A percentile compares a stretch with the other conserved stretches of the same genome.
These are phyloP conservation scores for Drosophila lacertosa DNA, from an alignment of 1,140 invertebrate species.

Conservation along the genomic window DNA sequence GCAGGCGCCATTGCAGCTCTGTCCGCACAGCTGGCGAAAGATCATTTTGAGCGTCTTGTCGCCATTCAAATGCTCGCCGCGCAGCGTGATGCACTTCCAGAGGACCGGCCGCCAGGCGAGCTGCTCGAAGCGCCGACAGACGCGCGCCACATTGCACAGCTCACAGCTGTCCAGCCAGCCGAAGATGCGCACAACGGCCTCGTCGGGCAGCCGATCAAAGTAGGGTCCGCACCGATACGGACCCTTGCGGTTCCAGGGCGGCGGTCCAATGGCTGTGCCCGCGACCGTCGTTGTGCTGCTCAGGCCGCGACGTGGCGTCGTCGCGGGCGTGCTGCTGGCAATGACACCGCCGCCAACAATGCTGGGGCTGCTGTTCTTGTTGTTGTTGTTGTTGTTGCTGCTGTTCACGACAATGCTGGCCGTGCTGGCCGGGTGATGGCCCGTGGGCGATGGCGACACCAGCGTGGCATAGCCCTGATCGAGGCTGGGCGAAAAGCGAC, in stretches of 20 bases:
- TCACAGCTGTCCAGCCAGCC: constrained; percentile 91
- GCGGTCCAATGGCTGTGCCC: constrained; percentile 60
- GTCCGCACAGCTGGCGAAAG: constrained; percentile 86
- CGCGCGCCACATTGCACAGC: constrained; percentile 90
- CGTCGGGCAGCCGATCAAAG: constrained; percentile 86
- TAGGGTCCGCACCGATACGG: constrained; percentile 72
- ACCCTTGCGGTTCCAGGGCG: constrained; percentile 79
- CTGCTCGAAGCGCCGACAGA: constrained; percentile 92
- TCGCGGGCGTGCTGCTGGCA: constrained; percentile 69
- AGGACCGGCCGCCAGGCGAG: constrained; percentile 92
- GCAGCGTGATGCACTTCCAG: constrained; percentile 89
- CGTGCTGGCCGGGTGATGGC: constrained; percentile 63
- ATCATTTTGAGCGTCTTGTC: constrained; percentile 89
- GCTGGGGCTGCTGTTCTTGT: constrained; percentile 69
- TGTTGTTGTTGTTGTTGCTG: constrained; percentile 64
- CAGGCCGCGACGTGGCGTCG: constrained; percentile 52
- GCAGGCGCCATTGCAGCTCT: constrained; percentile 86
- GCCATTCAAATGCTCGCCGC: constrained; percentile 88
- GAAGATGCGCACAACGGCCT: constrained; percentile 87
- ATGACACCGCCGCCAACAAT: constrained; percentile 55
- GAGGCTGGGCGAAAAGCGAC: constrained; percentile 86
- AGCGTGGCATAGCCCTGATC: constrained; percentile 92
- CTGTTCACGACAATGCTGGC: constrained; percentile 20
- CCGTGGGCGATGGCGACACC: constrained; percentile 85
- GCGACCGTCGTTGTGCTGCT: constrained; percentile 40